Percentiles rank a stretch among this genome's conserved stretches.
Evolutionary conservation across 2,888 invertebrate species (phyloP).

Genomic region (Apoda limacodes): DNA sequence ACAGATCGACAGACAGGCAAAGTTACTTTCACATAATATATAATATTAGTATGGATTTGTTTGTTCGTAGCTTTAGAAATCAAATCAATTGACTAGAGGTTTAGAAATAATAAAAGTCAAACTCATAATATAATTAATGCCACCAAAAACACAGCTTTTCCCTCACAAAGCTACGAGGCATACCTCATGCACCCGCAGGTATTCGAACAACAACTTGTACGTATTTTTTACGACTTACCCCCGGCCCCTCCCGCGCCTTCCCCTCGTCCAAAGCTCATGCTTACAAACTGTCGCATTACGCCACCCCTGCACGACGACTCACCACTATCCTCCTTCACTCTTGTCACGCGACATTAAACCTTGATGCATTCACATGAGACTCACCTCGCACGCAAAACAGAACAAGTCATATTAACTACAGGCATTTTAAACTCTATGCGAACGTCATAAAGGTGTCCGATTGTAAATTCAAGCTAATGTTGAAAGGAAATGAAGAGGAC

Average conservation of each 20-base stretch:
- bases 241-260: constrained; percentile 26
- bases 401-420: no score
- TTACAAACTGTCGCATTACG: constrained; percentile 69
- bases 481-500: constrained; percentile 49
- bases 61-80: no score
- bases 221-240: constrained; percentile 51
- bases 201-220: constrained; percentile 47
- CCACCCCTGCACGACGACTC: constrained; percentile 50
- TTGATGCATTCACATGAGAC: no score
- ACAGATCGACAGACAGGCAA: no score
- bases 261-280: constrained; percentile 56
- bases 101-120: no score
- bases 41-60: no score
- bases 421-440: constrained; percentile 31
- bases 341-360: constrained; percentile 28
- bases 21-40: no score
- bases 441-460: constrained; percentile 27
- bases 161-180: no score
- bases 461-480: constrained; percentile 47
- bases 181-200: constrained; percentile 49
- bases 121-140: no score
- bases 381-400: no score
- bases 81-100: no score
- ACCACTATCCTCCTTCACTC: constrained; percentile 18
- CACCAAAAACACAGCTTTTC: no score